A percentile compares a stretch with the other conserved stretches of the same genome.
These are phyloP conservation scores for Eremobia ochroleuca DNA, from an alignment of 2,888 invertebrate species.

Conservation along the genomic window DNA sequence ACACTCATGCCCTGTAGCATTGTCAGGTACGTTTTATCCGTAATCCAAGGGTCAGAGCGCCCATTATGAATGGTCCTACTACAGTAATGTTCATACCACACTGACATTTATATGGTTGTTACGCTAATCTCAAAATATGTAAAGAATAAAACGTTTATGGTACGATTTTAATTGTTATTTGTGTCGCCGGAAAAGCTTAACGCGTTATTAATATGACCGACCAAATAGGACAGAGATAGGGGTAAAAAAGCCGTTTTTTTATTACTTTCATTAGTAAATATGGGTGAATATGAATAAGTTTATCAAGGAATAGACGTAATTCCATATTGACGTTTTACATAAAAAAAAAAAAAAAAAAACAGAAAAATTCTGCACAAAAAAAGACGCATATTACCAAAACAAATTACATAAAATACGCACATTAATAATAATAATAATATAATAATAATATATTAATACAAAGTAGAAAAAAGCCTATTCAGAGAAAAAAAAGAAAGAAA, in stretches of 20 bases:
- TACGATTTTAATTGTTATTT: constrained; percentile 51
- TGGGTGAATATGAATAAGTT: neutral
- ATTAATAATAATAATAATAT: too few species aligned
- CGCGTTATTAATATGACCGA: constrained; percentile 29
- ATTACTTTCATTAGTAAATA: neutral
- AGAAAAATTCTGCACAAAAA: neutral
- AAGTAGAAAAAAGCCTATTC: neutral
- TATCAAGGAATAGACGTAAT: neutral
- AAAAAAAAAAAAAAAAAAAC: neutral
- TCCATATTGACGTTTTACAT: too few species aligned
- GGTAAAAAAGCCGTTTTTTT: constrained; percentile 13
- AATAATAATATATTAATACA: too few species aligned
- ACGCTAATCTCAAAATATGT: constrained; percentile 53
- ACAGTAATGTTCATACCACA: constrained; percentile 33
- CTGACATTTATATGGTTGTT: constrained; percentile 34
- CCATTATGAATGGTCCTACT: constrained; percentile 17
- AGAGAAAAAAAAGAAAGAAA: too few species aligned
- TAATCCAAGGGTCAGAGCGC: constrained; percentile 41
- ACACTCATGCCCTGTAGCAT: constrained; percentile 20
- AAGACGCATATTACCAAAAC: neutral
- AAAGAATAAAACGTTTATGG: constrained; percentile 52
- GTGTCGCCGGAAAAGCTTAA: constrained; percentile 29
- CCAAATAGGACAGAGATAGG: constrained; percentile 27
- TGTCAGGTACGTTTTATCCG: constrained; percentile 19
- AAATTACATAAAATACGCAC: neutral